Conservation (phyloP, 2,797 vertebrate species). For the Schizopygopsis malacanthus region DNA sequence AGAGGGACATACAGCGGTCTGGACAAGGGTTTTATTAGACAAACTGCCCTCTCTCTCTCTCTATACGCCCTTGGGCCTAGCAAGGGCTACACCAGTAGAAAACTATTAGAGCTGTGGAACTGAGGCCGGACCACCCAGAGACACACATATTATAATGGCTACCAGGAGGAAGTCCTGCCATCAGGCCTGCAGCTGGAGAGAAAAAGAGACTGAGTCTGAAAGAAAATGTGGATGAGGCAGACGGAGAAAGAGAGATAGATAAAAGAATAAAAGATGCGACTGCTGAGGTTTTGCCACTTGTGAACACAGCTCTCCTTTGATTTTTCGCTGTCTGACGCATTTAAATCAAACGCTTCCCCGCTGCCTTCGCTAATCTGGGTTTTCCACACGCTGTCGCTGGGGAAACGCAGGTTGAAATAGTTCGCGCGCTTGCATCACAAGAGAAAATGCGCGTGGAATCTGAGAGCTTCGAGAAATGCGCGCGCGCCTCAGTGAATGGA, state of each 20-base stretch:
- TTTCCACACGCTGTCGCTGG: neutral
- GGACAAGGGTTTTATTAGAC: constrained; percentile 96
- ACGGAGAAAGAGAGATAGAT: constrained; percentile 59
- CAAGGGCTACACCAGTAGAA: constrained; percentile 88
- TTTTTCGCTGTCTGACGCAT: constrained; percentile 1
- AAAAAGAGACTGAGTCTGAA: constrained; percentile 25
- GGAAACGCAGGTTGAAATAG: constrained; percentile 22
- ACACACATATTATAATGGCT: constrained; percentile 76
- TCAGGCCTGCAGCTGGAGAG: constrained; percentile 76
- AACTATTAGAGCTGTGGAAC: constrained; percentile 81
- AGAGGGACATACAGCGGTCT: constrained; percentile 75
- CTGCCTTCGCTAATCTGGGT: neutral
- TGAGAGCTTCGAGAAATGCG: constrained; percentile 33
- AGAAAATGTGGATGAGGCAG: constrained; percentile 34
- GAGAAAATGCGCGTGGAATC: constrained; percentile 53
- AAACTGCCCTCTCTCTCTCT: constrained; percentile 64
- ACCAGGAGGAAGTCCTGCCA: constrained; percentile 82
- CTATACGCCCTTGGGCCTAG: constrained; percentile 77
- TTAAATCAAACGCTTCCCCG: constrained; percentile 9
- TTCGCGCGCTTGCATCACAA: constrained; percentile 36
- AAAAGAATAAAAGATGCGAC: constrained; percentile 58
- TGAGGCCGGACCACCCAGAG: constrained; percentile 92
- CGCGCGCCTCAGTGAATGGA: constrained; percentile 30
- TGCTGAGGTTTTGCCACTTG: constrained; percentile 59
- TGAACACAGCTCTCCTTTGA: constrained; percentile 20